A percentile compares a stretch with the other conserved stretches of the same genome.
phyloP scores from a whole-genome alignment of 2,888 invertebrate genomes.

The Cephus runcator region DNA sequence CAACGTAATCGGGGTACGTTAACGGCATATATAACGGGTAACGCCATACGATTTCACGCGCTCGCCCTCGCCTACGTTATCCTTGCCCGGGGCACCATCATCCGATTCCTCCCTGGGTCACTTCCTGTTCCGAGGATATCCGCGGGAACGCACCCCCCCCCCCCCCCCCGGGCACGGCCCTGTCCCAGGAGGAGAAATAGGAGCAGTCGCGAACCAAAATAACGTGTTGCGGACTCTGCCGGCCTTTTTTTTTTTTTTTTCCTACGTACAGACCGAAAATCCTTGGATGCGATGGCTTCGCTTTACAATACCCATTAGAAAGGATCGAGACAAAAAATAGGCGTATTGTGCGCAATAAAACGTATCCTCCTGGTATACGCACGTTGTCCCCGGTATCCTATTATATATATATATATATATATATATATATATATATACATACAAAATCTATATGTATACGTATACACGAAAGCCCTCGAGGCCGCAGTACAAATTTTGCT shows the following conservation, averaged over 20 bases:
- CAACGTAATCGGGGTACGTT: not conserved
- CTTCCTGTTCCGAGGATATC: not conserved
- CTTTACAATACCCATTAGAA: conserved; percentile 7
- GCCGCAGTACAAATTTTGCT: not conserved
- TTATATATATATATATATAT: not conserved
- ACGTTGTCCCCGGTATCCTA: not conserved
- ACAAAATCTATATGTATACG: not conserved
- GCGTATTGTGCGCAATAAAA: not conserved
- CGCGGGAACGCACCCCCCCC: not conserved
- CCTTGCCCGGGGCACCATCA: not conserved
- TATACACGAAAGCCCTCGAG: not conserved
- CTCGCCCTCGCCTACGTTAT: not conserved
- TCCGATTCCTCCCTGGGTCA: not conserved
- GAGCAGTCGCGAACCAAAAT: not conserved
- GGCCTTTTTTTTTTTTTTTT: not conserved
- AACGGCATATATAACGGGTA: not conserved
- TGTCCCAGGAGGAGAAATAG: not conserved
- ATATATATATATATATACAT: not conserved
- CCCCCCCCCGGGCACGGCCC: not conserved
- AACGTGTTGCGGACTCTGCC: not conserved
- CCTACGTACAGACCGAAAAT: not conserved
- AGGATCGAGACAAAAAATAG: conserved; percentile 5
- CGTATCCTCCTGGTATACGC: not conserved
- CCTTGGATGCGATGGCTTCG: not conserved
- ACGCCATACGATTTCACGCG: not conserved